These are phyloP conservation scores for Leptodactylus fuscus DNA, from an alignment of 2,113 vertebrate genomes.

Conservation along the genomic window DNA sequence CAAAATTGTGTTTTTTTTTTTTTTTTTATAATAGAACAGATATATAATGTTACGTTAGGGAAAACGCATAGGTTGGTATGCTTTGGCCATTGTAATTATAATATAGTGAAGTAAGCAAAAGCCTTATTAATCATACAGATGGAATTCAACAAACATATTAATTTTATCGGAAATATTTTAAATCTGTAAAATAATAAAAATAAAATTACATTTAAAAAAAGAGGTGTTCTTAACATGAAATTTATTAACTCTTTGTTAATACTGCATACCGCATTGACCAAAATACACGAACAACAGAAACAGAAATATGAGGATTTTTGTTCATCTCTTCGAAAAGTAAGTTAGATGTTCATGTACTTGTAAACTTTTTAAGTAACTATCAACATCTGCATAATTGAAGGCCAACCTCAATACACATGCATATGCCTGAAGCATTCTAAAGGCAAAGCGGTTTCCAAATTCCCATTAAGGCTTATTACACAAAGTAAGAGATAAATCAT, in stretches of 20 bases:
- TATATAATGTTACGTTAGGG: no score
- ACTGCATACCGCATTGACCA: background rate
- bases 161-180: no score
- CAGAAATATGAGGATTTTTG: background rate
- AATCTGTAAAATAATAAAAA: no score
- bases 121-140: no score
- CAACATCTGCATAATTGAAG: constrained; percentile 57
- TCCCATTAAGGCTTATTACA: constrained; percentile 52
- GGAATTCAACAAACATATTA: no score
- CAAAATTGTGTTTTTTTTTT: no score
- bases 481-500: constrained; percentile 36
- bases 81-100: no score
- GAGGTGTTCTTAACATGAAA: no score
- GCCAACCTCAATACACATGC: constrained; percentile 51
- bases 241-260: background rate
- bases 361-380: constrained; percentile 51
- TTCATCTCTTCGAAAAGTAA: constrained; percentile 24
- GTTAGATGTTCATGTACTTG: constrained; percentile 22
- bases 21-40: no score
- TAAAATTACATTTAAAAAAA: no score
- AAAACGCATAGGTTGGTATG: no score
- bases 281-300: background rate
- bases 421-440: constrained; percentile 55
- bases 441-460: constrained; percentile 55
- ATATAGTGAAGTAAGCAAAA: no score